Conservation (phyloP, 2,888 invertebrate species). For the Cryptus viduatorius region DNA sequence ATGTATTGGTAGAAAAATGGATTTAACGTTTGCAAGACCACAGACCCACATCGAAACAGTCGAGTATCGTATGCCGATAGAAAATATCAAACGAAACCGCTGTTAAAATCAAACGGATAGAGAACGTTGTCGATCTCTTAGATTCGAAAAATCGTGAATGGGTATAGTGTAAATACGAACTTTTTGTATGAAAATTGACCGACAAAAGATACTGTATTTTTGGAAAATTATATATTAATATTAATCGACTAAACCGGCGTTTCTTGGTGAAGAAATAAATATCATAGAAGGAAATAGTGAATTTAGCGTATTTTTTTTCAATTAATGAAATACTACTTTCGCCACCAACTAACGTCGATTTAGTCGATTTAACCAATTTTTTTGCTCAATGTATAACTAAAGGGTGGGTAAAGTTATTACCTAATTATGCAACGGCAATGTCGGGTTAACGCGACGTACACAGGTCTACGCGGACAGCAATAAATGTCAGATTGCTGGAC, state of each 20-base stretch:
- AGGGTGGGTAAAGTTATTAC: not conserved
- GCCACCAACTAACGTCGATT: no score
- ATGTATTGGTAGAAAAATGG: slow-evolving; percentile 49
- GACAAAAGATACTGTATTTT: not conserved
- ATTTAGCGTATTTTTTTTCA: no score
- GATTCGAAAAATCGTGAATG: slow-evolving; percentile 40
- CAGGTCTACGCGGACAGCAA: slow-evolving; percentile 42
- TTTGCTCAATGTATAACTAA: not conserved
- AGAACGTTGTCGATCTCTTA: slow-evolving; percentile 50
- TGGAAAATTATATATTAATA: no score
- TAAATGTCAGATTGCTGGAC: slow-evolving; percentile 63
- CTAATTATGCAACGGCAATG: slow-evolving; percentile 20
- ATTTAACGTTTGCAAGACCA: slow-evolving; percentile 47
- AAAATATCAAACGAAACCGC: not conserved
- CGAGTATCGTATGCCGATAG: not conserved
- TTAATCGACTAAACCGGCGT: no score
- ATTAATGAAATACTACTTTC: no score
- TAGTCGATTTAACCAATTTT: no score
- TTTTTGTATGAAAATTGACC: slow-evolving; percentile 11
- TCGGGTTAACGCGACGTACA: slow-evolving; percentile 34
- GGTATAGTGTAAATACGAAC: slow-evolving; percentile 27
- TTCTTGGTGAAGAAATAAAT: no score
- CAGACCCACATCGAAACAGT: slow-evolving; percentile 1
- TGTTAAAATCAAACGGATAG: not conserved
- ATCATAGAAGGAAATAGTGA: no score